Evolutionary conservation across 2,113 vertebrate species (phyloP), one percentile per base, ranked within the genome.

Genomic region (Ahaetulla prasina): DNA sequence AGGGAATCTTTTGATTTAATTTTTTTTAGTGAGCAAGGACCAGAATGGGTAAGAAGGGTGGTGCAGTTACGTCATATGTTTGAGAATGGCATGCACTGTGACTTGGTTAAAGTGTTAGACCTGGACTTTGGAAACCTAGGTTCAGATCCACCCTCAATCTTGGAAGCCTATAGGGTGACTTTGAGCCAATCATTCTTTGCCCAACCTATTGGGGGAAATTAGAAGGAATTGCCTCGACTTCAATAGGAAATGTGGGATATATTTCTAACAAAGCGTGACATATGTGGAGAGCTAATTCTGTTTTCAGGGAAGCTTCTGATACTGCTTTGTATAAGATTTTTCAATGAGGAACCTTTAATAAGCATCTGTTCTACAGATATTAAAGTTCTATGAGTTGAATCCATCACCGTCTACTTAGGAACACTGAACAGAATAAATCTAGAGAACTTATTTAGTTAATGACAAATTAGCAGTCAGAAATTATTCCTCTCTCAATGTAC

Each of bases 381-480:
- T 74, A 14, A 16, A 11, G 39, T 49, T 63, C 27, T 86, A 4
- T 80, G 6, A 80, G 14, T 39, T 80, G 68, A 80, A 80, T 80
- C 35, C 35, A 80, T n/a, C 35, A 9, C 35, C 2, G 22, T 43
- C 74, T 80, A 86, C n/a, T 3, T 90, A 1, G 57, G 25, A 89
- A 0, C 30, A 90, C 74, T 39, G 89, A 60, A 91, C 8, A 45
- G 92, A 95, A 92, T 18, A 92, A 85, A 39, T 20, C 16, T n/a
- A 47, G 50, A 60, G 14, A 60, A 49, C 8, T 60, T 23, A 25
- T n/a, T 35, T 60, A 11, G n/a, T 50, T 50, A 68, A 57, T 35
- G 43, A 68, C 55, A 87, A 68, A 63, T 22, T 35, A 63, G 54
- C 45, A 23, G 22, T 30, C 27, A 50, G 55, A n/a, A 30, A 80